Evolutionary conservation across 2,113 vertebrate genomes (phyloP).

Genomic region (Myotis brandtii): DNA sequence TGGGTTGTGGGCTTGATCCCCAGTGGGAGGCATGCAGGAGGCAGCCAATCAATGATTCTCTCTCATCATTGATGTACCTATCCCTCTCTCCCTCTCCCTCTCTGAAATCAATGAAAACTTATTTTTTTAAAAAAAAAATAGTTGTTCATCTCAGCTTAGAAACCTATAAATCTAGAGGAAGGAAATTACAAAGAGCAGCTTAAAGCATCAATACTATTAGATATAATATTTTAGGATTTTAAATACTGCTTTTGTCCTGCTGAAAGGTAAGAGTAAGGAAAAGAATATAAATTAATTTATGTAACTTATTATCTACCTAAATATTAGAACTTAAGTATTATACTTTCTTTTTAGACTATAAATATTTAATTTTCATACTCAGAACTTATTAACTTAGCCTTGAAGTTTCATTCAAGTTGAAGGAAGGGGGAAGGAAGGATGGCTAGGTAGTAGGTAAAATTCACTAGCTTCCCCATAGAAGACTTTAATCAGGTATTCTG

Average conservation of each 20-base stretch:
- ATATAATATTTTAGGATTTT: neutral
- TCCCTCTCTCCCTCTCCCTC: too few relatives aligned
- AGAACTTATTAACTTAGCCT: constrained; percentile 47
- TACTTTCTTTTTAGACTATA: constrained; percentile 55
- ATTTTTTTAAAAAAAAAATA: neutral
- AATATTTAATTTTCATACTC: constrained; percentile 62
- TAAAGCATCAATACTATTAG: neutral
- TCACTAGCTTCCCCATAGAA: neutral
- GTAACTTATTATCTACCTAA: constrained; percentile 65
- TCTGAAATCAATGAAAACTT: too few relatives aligned
- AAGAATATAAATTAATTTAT: constrained; percentile 66
- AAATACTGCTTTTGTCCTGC: constrained; percentile 17
- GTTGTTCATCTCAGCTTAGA: constrained; percentile 20
- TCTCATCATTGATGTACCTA: too few relatives aligned
- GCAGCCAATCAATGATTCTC: too few relatives aligned
- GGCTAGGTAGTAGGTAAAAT: neutral
- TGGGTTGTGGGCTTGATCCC: too few relatives aligned
- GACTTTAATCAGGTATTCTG: neutral
- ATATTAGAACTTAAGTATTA: constrained; percentile 44
- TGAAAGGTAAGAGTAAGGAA: neutral
- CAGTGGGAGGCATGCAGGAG: too few relatives aligned
- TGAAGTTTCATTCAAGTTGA: constrained; percentile 31
- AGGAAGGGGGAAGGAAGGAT: neutral
- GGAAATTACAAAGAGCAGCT: constrained; percentile 50
- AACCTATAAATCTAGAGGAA: constrained; percentile 39